Base-by-base conservation (phyloP, 2,888 invertebrate species). In the Eupithecia subumbrata region DNA sequence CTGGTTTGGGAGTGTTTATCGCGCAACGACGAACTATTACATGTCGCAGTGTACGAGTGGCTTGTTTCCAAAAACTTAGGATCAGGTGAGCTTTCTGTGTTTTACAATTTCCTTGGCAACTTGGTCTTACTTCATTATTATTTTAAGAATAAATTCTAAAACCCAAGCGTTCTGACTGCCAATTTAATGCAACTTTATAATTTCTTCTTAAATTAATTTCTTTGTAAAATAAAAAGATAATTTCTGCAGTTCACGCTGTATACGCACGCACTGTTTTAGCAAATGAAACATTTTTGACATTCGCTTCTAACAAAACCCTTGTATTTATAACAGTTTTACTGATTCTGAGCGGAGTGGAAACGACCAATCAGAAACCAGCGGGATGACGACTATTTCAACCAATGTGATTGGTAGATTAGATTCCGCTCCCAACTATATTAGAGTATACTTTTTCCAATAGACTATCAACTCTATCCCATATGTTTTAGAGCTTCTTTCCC, bases 41-140 rank as follows among this genome's bases (percentile, higher is more conserved):
- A 99, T 86, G 97, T 98, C 0, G 97, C 98, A 0, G 95, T 99
- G 0, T 99, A 99, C 89, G 97, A 98, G 83, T 99, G 99, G 99
- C 96, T 99, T 88, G 96, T 98, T 80, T 95, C 96, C 0, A 97
- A 97, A 87, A 96, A 97, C 81, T 95, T 98, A 87, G 96, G 96
- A 66, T 90, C 94, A 84, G 94, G 94, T 94, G 86, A 83, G 69
- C 5, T 30, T 66, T 45, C 37, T 34, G 18, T 25, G 25, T 30
- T 30, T 30, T 12, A 22, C 30, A 63, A 16, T 5, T 30, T 25
- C 60, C 30, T 30, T 14, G 25, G 22, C 30, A 63, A 14, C 12
- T n/a, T n/a, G n/a, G n/a, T n/a, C n/a, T n/a, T n/a, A n/a, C n/a
- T 30, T 16, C 14, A 2, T n/a, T 52, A 52, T 16, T 22, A 22